Percentiles rank a stretch among this genome's conserved stretches.
These are phyloP conservation scores for Rutpela maculata DNA, from an alignment of 2,888 invertebrate genomes.

Conservation along the genomic window DNA sequence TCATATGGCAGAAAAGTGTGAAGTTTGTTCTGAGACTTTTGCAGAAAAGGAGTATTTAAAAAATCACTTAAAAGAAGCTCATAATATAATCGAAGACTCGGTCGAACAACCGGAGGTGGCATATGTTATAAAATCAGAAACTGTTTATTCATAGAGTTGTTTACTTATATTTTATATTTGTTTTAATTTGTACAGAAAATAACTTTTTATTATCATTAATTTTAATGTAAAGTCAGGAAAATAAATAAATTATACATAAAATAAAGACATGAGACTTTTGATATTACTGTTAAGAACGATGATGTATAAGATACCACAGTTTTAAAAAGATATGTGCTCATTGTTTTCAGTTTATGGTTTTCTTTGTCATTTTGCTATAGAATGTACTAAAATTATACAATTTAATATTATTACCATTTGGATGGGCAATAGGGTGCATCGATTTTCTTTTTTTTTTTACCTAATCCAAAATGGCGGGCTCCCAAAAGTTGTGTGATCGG, in stretches of 20 bases:
- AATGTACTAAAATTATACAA: no score
- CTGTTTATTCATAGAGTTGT: not conserved
- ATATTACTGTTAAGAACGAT: no score
- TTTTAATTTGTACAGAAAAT: not conserved
- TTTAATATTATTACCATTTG: no score
- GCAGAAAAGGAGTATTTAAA: constrained; percentile 56
- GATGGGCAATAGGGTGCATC: no score
- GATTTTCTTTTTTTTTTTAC: no score
- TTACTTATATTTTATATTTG: not conserved
- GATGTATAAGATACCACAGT: no score
- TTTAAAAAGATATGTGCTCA: no score
- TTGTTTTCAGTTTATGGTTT: no score
- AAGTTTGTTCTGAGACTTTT: constrained; percentile 59
- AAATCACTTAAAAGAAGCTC: constrained; percentile 51
- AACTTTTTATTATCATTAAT: constrained; percentile 1
- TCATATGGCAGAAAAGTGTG: constrained; percentile 58
- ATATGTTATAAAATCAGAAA: constrained; percentile 5
- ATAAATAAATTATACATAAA: not conserved
- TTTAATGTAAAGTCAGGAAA: not conserved
- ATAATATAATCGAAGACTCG: constrained; percentile 41
- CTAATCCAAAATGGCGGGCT: no score
- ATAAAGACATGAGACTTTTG: no score
- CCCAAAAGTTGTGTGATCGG: no score
- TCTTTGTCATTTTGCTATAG: no score
- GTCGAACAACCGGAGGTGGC: constrained; percentile 12